These are phyloP conservation scores for Loris lydekkerianus DNA, from an alignment of 2,797 vertebrate genomes.

Conservation along the genomic window DNA sequence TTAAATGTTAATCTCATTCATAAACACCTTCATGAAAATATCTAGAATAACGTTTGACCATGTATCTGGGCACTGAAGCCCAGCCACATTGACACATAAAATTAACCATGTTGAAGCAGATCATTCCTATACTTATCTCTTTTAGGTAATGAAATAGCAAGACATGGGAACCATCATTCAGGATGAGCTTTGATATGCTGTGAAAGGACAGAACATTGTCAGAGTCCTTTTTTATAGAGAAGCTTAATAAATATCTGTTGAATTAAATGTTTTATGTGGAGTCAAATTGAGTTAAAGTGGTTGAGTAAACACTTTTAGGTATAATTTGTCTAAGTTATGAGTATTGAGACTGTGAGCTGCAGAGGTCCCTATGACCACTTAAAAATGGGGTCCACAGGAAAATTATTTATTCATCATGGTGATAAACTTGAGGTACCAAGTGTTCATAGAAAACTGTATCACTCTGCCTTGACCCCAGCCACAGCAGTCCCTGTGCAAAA, in stretches of 20 bases:
- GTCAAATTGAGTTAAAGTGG: neutral
- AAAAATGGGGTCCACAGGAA: neutral
- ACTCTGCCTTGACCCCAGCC: neutral
- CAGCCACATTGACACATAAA: neutral
- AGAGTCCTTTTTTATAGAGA: neutral
- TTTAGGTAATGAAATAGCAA: neutral
- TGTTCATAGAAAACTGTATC: neutral
- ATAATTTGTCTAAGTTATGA: neutral
- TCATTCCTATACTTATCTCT: neutral
- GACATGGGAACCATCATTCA: neutral
- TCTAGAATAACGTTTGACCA: neutral
- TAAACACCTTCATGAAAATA: neutral
- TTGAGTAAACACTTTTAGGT: slow-evolving; percentile 8
- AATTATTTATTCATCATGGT: neutral
- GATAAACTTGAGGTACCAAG: neutral
- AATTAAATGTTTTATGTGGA: neutral
- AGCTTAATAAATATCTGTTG: slow-evolving; percentile 13
- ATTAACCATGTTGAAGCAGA: neutral
- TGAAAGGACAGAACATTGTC: neutral
- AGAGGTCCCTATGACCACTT: neutral
- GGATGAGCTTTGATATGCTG: neutral
- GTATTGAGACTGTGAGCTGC: neutral
- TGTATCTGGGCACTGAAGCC: neutral
- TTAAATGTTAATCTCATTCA: slow-evolving; percentile 7
- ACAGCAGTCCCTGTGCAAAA: neutral